These are phyloP conservation scores for Euleptes europaea DNA, from an alignment of 2,113 vertebrate species.

Conservation along the genomic window DNA sequence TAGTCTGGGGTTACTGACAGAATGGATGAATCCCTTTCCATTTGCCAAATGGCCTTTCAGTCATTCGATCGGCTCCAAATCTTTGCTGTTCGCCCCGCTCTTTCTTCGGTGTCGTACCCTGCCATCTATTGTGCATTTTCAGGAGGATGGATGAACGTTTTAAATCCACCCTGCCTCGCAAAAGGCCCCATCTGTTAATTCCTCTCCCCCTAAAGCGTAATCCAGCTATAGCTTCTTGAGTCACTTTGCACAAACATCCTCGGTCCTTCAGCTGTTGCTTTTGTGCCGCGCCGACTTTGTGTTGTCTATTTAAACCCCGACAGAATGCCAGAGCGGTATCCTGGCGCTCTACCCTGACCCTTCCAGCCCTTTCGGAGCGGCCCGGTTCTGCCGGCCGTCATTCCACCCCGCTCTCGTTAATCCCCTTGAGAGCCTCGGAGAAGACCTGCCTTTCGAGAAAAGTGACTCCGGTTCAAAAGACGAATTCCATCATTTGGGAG, in stretches of 20 bases:
- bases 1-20: not conserved
- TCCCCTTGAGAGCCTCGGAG: not conserved
- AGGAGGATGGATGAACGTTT: not conserved
- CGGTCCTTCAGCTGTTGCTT: not conserved
- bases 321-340: slow-evolving; percentile 1
- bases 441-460: not conserved
- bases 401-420: fast-evolving
- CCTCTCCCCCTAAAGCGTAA: not conserved
- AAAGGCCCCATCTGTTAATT: not conserved
- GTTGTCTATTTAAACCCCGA: slow-evolving; percentile 9
- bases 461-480: not conserved
- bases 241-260: not conserved
- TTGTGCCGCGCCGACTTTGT: slow-evolving; percentile 2
- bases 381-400: not conserved
- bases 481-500: not conserved
- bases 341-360: not conserved
- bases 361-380: not conserved
- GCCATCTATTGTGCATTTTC: not conserved
- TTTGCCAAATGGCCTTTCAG: slow-evolving; percentile 56
- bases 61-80: not conserved
- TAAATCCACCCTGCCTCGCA: not conserved
- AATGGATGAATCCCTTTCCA: not conserved
- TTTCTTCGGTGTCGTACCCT: not conserved
- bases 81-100: not conserved
- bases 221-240: not conserved